Evolutionary conservation across 2,113 vertebrate species (phyloP), one percentile per base, ranked within the genome.

Genomic region (Cathartes aura): DNA sequence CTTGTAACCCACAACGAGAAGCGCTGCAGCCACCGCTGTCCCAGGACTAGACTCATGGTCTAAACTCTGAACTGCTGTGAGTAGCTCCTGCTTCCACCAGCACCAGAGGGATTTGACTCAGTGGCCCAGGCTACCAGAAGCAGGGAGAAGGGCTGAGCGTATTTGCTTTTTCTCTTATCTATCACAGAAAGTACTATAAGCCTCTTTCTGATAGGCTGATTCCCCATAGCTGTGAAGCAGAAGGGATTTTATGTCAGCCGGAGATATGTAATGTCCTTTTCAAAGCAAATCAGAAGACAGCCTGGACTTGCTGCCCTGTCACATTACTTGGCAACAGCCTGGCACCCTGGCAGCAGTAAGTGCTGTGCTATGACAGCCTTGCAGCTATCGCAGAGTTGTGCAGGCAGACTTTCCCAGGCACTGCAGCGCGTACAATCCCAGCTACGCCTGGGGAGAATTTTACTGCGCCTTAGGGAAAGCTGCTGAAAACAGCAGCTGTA

Each of bases 241-340:
- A 58, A 92, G 72, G 82, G 86, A 89, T 96, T 97, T 93, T 55
- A 8, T 90, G 82, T 50, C 86, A 90, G 70, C 74, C 79, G n/a
- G 63, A 73, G 85, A 86, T 40, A 80, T 38, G 82, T 27, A 26
- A 94, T 9, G 90, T 76, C 74, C 82, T 95, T 88, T 92, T 70
- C 92, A 83, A 97, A 96, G 94, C 96, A 94, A 94, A 97, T 83
- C 96, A 94, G 93, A 47, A 95, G 88, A 5, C 78, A 90, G 95
- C 70, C 92, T 32, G 85, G 70, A 75, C 95, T 79, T 2, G 82
- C 92, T 93, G 92, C 58, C 93, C 93, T 93, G 93, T 91, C 90
- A 86, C 95, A 96, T 93, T 58, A 64, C 92, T 81, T 95, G 95
- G 95, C 90, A 94, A 82, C 92, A 96, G 93, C 82, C 82, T 60